A percentile compares a stretch with the other conserved stretches of the same genome.
Evolutionary conservation across 2,888 invertebrate genomes (phyloP).

Genomic region (Exocentrus adspersus): DNA sequence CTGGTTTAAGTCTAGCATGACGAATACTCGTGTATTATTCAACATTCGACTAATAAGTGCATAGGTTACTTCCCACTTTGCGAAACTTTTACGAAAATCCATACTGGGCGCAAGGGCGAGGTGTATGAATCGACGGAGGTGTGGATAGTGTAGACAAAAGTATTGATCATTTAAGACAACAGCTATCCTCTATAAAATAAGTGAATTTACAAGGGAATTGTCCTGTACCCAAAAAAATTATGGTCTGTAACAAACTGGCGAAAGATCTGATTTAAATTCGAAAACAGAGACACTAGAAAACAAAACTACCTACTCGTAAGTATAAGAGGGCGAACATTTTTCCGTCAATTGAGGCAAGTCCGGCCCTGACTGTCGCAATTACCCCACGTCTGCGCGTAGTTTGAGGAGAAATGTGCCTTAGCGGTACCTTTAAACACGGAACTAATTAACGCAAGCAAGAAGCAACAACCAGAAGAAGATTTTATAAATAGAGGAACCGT

Average conservation of each 20-base stretch:
- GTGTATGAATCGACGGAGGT: background rate
- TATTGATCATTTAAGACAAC: background rate
- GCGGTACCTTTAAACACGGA: slow-evolving; percentile 37
- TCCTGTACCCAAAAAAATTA: too few relatives aligned
- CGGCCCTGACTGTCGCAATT: slow-evolving; percentile 2
- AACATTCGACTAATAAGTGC: too few relatives aligned
- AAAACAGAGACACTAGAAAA: too few relatives aligned
- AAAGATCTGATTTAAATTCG: too few relatives aligned
- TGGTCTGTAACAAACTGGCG: too few relatives aligned
- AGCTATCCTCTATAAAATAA: background rate
- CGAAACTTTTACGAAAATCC: slow-evolving; percentile 2
- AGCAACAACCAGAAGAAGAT: too few relatives aligned
- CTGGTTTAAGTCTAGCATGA: background rate
- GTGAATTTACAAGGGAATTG: too few relatives aligned
- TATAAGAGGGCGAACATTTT: too few relatives aligned
- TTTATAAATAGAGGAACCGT: slow-evolving; percentile 8
- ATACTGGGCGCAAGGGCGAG: background rate
- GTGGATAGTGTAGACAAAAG: background rate
- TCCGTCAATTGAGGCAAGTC: too few relatives aligned
- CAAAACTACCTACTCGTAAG: too few relatives aligned
- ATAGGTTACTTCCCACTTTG: background rate
- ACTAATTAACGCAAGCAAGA: slow-evolving; percentile 29
- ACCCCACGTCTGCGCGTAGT: background rate
- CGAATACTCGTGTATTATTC: slow-evolving; percentile 7
- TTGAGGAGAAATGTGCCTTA: slow-evolving; percentile 24